phyloP scores from a whole-genome alignment of 1,140 invertebrate species.

The Euura lappo region DNA sequence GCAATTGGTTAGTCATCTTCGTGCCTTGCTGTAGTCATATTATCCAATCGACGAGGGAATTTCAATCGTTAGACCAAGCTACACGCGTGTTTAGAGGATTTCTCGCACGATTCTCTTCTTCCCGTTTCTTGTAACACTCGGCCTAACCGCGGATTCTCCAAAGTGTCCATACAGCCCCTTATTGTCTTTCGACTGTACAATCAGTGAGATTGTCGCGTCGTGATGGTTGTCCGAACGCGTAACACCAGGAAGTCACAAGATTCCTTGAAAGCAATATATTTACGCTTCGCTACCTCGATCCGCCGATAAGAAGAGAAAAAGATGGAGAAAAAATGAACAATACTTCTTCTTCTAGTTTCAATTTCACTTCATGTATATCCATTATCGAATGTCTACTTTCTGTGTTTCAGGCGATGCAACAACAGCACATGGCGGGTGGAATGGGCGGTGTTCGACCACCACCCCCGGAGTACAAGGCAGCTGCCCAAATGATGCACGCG shows the following conservation, averaged over 20 bases:
- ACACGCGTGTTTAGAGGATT: neutral
- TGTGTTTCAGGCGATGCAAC: constrained; percentile 46
- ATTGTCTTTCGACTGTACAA: too few species aligned
- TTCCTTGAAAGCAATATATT: neutral
- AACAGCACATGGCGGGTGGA: constrained; percentile 59
- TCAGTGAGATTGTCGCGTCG: too few species aligned
- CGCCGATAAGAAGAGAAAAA: neutral
- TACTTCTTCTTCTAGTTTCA: too few species aligned
- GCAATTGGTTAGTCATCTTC: constrained; percentile 45
- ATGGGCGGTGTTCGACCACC: constrained; percentile 66
- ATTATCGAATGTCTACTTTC: neutral
- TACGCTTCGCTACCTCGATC: neutral
- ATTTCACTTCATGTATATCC: too few species aligned
- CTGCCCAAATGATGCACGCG: constrained; percentile 67
- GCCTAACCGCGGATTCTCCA: constrained; percentile 24
- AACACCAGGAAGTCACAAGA: constrained; percentile 32
- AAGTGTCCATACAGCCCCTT: too few species aligned
- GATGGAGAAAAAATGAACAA: neutral
- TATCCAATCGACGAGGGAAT: neutral
- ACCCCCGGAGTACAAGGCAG: constrained; percentile 78
- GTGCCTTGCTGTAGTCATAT: neutral
- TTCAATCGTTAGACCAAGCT: neutral
- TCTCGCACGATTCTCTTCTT: too few species aligned
- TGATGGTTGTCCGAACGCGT: constrained; percentile 17
- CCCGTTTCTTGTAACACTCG: neutral